Evolutionary conservation across 2,888 invertebrate species (phyloP), one percentile per base, ranked within the genome.

Genomic region (Ophonus ardosiacus): DNA sequence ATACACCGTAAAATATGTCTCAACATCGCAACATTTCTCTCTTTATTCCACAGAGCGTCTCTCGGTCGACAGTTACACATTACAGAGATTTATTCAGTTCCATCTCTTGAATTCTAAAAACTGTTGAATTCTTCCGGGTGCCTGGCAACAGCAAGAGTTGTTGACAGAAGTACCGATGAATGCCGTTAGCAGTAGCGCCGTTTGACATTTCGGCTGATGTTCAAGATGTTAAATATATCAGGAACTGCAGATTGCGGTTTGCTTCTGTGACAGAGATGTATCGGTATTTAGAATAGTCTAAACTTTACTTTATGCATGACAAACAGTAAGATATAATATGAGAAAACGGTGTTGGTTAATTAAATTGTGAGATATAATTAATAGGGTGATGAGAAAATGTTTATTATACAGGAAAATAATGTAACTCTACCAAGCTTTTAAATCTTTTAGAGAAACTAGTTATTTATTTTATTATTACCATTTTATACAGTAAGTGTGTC

Each of bases 31-130:
- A 18, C 7, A 17, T 43, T 8, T 21, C 71, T 18, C 40, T 74
- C 18, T 8, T 63, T 63, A 21, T 63, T 63, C 18, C 10, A 63
- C 63, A 24, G 18, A 43, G 17, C 43, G 43, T 68, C 68, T 38
- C 17, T 68, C 40, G 40, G 13, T 31, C 71, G 71, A 43, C 71
- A 43, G 71, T 18, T 74, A 43, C 71, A 74, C 71, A 43, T 74
- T 74, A 74, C 43, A 74, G 18, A 74, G 71, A 74, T 74, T 74
- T 74, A 74, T 74, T 74, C 43, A 74, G 71, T 74, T 74, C 71
- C 71, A 43, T 71, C 71, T 74, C 71, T 74, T 74, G 71, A 74
- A 43, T 74, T 74, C 71, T 74, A 74, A 71, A 74, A 74, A 10
- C 71, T 43, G 71, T 38, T 17, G 71, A 74, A 40, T 18, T 40